A percentile compares a stretch with the other conserved stretches of the same genome.
phyloP scores from a whole-genome alignment of 2,797 vertebrate species.

The Eleutherodactylus coqui region DNA sequence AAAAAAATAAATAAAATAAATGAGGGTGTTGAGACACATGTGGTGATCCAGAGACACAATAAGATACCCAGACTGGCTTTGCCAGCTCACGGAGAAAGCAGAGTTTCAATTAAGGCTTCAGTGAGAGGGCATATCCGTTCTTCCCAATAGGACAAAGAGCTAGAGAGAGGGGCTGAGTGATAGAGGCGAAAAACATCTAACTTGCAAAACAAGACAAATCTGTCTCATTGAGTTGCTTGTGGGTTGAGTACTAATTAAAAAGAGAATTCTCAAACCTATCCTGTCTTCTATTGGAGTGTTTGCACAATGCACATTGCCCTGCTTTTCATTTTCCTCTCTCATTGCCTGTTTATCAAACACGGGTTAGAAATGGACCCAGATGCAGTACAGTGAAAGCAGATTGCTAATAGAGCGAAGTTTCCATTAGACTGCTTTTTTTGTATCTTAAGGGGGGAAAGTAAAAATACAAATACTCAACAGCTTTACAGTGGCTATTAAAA shows the following conservation, averaged over 20 bases:
- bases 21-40: conserved; percentile 90
- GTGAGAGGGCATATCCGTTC: conserved; percentile 92
- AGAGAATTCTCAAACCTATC: conserved; percentile 85
- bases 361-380: conserved; percentile 84
- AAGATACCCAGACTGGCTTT: conserved; percentile 86
- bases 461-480: neutral
- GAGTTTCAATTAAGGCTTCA: conserved; percentile 92
- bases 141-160: conserved; percentile 89
- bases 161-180: conserved; percentile 76
- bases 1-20: conserved; percentile 75
- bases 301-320: conserved; percentile 75
- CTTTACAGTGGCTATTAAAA: too few species aligned
- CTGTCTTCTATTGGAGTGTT: conserved; percentile 82
- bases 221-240: conserved; percentile 81
- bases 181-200: conserved; percentile 84
- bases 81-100: conserved; percentile 86
- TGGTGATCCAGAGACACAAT: conserved; percentile 88
- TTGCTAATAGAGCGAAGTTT: conserved; percentile 7
- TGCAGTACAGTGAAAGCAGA: conserved; percentile 68
- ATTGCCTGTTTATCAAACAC: conserved; percentile 87
- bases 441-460: neutral
- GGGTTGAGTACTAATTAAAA: conserved; percentile 91
- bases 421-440: neutral
- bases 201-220: conserved; percentile 92
- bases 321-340: conserved; percentile 80